Evolutionary conservation across 2,113 vertebrate genomes (phyloP).

Genomic region (Pheucticus melanocephalus): DNA sequence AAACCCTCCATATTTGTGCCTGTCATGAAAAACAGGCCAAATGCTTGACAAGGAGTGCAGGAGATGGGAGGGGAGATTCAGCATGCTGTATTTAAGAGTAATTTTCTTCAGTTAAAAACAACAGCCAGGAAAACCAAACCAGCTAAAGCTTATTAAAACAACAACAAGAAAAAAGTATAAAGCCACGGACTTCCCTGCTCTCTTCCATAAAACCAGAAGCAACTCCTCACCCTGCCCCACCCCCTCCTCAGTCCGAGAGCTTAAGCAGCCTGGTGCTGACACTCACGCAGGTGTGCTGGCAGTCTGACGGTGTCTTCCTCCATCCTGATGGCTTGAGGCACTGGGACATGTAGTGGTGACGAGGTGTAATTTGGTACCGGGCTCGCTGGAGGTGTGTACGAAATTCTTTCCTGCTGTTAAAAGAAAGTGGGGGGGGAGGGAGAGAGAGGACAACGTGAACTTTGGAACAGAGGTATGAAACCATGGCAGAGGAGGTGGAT

Average conservation of each 20-base stretch:
- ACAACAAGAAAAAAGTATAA: neutral
- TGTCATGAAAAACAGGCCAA: neutral
- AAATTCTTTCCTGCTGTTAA: slow-evolving; percentile 94
- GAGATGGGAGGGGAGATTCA: neutral
- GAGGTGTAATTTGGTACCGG: slow-evolving; percentile 88
- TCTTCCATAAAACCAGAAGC: neutral
- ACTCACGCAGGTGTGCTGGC: slow-evolving; percentile 96
- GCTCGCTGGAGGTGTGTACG: slow-evolving; percentile 92
- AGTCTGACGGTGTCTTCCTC: slow-evolving; percentile 91
- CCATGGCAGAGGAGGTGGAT: neutral
- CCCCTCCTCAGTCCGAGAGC: neutral
- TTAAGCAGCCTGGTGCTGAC: neutral
- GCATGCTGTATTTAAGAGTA: neutral
- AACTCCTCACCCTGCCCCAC: neutral
- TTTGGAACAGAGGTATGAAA: slow-evolving; percentile 42
- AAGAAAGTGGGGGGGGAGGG: slow-evolving; percentile 56
- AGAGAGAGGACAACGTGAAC: slow-evolving; percentile 50
- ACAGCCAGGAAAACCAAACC: neutral
- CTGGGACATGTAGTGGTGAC: slow-evolving; percentile 89
- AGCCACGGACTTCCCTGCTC: neutral
- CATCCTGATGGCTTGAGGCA: slow-evolving; percentile 87
- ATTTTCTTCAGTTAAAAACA: neutral
- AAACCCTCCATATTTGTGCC: neutral
- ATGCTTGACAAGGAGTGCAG: neutral
- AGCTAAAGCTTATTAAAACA: neutral